phyloP scores from a whole-genome alignment of 2,888 invertebrate species.

The Agonopterix subpropinquella region DNA sequence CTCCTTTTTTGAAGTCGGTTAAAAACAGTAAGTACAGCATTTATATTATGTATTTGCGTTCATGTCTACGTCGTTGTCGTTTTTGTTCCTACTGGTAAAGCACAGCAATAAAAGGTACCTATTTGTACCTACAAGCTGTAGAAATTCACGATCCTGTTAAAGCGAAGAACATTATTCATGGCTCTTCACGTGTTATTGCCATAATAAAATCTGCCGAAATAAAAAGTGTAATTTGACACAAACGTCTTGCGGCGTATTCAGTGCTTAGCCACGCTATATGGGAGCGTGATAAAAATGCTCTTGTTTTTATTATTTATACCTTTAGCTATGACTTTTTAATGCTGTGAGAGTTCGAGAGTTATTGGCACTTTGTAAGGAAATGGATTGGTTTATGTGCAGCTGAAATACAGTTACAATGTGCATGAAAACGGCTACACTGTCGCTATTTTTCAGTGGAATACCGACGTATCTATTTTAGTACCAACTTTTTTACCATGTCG shows the following conservation, averaged over 20 bases:
- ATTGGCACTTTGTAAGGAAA: conserved; percentile 5
- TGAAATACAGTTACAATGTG: conserved; percentile 1
- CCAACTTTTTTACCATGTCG: not conserved
- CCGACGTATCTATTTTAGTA: too few relatives aligned
- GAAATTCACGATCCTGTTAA: not conserved
- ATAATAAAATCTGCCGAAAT: conserved; percentile 59
- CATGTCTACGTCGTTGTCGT: too few relatives aligned
- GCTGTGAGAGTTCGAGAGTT: conserved; percentile 3
- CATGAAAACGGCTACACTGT: not conserved
- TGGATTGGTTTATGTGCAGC: not conserved
- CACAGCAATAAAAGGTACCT: too few relatives aligned
- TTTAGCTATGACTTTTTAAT: conserved; percentile 11
- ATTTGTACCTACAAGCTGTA: not conserved
- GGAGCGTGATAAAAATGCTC: conserved; percentile 28
- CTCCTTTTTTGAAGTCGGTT: too few relatives aligned
- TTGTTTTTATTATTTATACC: conserved; percentile 23
- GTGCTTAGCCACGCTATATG: conserved; percentile 35
- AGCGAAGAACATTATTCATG: conserved; percentile 32
- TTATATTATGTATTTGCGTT: too few relatives aligned
- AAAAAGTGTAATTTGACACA: conserved; percentile 59
- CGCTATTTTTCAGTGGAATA: too few relatives aligned
- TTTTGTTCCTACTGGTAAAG: too few relatives aligned
- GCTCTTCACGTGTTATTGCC: conserved; percentile 49
- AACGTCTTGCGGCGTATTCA: conserved; percentile 44
- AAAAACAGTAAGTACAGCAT: too few relatives aligned